A percentile compares a stretch with the other conserved stretches of the same genome.
These are phyloP conservation scores for Corythornis madagascariensis DNA, from an alignment of 2,113 vertebrate species.

Conservation along the genomic window DNA sequence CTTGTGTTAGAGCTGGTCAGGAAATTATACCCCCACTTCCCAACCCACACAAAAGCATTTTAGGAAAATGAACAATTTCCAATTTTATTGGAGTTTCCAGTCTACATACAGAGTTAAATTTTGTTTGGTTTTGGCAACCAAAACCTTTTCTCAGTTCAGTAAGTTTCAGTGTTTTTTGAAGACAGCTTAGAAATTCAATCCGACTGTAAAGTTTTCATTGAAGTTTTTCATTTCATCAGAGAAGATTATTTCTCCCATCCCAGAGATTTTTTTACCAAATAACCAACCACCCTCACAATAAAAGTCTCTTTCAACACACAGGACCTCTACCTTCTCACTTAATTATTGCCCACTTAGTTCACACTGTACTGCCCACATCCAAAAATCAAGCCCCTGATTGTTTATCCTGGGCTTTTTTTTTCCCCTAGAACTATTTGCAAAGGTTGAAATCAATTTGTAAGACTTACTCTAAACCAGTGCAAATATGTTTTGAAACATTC, in stretches of 20 bases:
- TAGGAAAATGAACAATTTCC: constrained; percentile 58
- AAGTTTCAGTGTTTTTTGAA: constrained; percentile 28
- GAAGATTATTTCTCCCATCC: background rate
- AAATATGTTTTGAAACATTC: constrained; percentile 73
- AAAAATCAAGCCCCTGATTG: background rate
- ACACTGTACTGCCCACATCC: background rate
- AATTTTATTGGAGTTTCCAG: constrained; percentile 48
- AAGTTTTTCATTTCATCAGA: constrained; percentile 24
- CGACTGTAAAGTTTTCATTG: constrained; percentile 35
- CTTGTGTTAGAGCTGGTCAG: constrained; percentile 5
- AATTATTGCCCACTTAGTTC: background rate
- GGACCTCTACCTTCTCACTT: background rate
- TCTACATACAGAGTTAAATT: constrained; percentile 24
- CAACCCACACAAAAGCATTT: constrained; percentile 58
- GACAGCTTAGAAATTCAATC: constrained; percentile 21
- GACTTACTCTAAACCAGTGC: constrained; percentile 54
- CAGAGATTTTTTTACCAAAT: constrained; percentile 33
- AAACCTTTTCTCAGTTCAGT: constrained; percentile 16
- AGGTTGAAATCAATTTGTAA: constrained; percentile 61
- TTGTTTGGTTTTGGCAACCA: constrained; percentile 13
- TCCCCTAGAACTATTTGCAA: background rate
- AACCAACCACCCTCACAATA: background rate
- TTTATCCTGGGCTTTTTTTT: background rate
- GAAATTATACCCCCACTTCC: constrained; percentile 57
- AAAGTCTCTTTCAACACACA: constrained; percentile 1